These are phyloP conservation scores for Anthopleura sola DNA, from an alignment of 64 coral and sea anemone species.

Conservation along the genomic window DNA sequence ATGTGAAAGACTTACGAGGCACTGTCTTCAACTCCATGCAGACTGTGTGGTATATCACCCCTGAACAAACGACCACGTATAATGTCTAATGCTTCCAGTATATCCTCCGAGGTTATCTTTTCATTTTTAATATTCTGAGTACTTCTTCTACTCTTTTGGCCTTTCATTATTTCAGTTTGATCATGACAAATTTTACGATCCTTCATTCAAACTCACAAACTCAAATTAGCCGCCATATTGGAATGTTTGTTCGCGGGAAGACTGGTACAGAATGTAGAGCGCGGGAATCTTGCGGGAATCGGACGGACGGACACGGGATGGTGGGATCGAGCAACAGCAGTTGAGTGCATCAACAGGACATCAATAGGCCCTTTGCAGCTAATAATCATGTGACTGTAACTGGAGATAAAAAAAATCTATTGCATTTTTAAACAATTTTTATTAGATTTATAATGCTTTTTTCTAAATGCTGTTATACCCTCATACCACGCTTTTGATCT, in stretches of 20 bases:
- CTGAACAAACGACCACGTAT: slow-evolving; percentile 70
- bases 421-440: no score
- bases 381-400: no score
- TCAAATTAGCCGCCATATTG: slow-evolving; percentile 5
- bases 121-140: background rate
- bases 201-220: background rate
- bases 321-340: background rate
- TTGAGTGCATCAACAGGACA: no score
- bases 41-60: slow-evolving; percentile 32
- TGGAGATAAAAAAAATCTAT: no score
- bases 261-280: background rate
- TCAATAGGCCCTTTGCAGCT: no score
- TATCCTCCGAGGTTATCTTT: background rate
- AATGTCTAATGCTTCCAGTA: slow-evolving; percentile 47
- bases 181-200: background rate
- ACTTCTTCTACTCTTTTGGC: background rate
- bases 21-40: slow-evolving; percentile 63
- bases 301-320: background rate
- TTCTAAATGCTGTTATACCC: no score
- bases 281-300: no score
- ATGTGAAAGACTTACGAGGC: background rate
- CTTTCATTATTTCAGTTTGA: background rate
- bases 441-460: no score
- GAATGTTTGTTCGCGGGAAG: background rate
- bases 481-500: no score